Conservation (phyloP, 2,797 vertebrate species). For the Myiotriccus ornatus region DNA sequence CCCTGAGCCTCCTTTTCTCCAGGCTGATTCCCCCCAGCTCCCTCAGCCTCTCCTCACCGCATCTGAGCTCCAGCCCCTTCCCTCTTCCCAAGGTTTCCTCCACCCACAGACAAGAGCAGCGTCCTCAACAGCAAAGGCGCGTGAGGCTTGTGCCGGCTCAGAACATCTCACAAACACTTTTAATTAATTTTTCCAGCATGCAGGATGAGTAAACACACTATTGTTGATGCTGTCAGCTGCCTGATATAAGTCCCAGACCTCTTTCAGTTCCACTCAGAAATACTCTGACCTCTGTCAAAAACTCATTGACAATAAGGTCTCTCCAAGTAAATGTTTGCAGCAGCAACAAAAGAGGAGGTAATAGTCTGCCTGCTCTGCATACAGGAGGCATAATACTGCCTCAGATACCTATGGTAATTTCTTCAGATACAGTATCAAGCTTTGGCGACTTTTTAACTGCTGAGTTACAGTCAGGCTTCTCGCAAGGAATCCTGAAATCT, state of each 20-base stretch:
- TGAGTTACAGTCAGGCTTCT: slow-evolving; percentile 17
- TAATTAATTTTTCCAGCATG: slow-evolving; percentile 57
- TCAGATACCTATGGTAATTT: slow-evolving; percentile 60
- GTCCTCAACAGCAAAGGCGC: neutral
- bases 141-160: neutral
- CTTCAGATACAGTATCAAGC: slow-evolving; percentile 31
- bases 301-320: slow-evolving; percentile 59
- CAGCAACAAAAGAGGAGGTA: slow-evolving; percentile 58
- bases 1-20: neutral
- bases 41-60: neutral
- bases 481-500: neutral
- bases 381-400: slow-evolving; percentile 23
- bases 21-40: neutral
- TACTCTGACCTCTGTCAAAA: slow-evolving; percentile 65
- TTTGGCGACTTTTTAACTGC: neutral
- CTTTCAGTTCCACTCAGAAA: slow-evolving; percentile 59
- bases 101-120: neutral
- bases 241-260: slow-evolving; percentile 47
- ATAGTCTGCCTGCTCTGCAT: slow-evolving; percentile 55
- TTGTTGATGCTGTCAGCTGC: slow-evolving; percentile 56
- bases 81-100: neutral
- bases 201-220: slow-evolving; percentile 50
- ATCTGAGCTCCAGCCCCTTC: neutral
- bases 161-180: slow-evolving; percentile 28
- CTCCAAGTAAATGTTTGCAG: slow-evolving; percentile 56